phyloP scores from a whole-genome alignment of 2,888 invertebrate genomes.

The Seira ritae region DNA sequence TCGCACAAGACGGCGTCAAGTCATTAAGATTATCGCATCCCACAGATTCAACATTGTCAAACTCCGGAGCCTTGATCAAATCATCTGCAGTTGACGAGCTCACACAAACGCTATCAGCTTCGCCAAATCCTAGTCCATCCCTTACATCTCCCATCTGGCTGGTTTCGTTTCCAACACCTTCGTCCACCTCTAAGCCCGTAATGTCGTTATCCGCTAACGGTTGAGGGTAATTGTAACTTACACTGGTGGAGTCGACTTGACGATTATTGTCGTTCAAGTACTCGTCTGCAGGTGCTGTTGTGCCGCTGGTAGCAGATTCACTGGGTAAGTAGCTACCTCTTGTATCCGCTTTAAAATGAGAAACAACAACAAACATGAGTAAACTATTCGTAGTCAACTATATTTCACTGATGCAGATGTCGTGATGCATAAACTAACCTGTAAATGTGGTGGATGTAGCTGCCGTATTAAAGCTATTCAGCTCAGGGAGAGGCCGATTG shows the following conservation, averaged over 20 bases:
- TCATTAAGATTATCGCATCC: background rate
- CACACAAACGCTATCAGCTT: constrained; percentile 23
- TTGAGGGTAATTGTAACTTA: constrained; percentile 44
- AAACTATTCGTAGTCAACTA: too few relatives aligned
- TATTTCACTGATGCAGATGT: too few relatives aligned
- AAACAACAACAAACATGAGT: background rate
- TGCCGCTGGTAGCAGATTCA: constrained; percentile 14
- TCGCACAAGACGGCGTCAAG: background rate
- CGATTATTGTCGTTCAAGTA: constrained; percentile 43
- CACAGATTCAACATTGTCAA: background rate
- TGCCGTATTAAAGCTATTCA: constrained; percentile 49
- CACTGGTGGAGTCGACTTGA: constrained; percentile 53
- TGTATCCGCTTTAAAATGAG: constrained; percentile 41
- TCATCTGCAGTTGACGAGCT: constrained; percentile 47
- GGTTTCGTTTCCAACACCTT: constrained; percentile 42
- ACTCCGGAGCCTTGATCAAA: background rate
- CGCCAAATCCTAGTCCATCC: constrained; percentile 30
- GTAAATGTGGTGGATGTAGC: constrained; percentile 9
- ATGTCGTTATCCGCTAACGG: constrained; percentile 36
- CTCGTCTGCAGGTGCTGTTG: constrained; percentile 40
- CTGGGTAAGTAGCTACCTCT: constrained; percentile 46
- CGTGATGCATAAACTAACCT: constrained; percentile 7
- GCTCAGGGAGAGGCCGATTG: constrained; percentile 45
- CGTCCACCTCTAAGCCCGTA: constrained; percentile 42
- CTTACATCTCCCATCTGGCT: constrained; percentile 34